These are phyloP conservation scores for Ammodytes dubius DNA, from an alignment of 2,113 vertebrate species.

Conservation along the genomic window DNA sequence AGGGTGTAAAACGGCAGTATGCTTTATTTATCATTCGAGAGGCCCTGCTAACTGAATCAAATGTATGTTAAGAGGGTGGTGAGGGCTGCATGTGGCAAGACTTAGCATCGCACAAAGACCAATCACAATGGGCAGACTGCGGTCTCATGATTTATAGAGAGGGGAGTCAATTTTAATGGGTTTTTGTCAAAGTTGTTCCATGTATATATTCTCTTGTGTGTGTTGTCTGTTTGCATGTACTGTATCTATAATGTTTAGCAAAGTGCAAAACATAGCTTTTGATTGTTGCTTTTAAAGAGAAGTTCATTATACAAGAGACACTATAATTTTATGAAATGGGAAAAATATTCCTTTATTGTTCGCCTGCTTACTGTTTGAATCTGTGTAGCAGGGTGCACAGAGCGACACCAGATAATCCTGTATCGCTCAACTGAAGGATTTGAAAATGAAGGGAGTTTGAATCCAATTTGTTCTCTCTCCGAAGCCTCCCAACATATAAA, in stretches of 20 bases:
- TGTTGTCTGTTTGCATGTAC: too few relatives aligned
- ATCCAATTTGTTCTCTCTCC: slow-evolving; percentile 22
- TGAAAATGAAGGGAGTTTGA: slow-evolving; percentile 30
- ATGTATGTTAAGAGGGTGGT: background rate
- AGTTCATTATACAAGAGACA: background rate
- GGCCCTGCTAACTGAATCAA: slow-evolving; percentile 39
- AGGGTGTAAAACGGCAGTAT: slow-evolving; percentile 40
- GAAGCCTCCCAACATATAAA: slow-evolving; percentile 8
- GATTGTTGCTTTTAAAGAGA: background rate
- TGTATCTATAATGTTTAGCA: slow-evolving; percentile 23
- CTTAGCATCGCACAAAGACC: background rate
- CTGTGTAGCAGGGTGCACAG: background rate
- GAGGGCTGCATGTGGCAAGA: too few relatives aligned
- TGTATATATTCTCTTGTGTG: background rate
- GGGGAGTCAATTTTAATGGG: slow-evolving; percentile 1
- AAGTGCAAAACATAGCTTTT: background rate
- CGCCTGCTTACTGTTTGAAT: slow-evolving; percentile 15
- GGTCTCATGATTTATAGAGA: slow-evolving; percentile 10
- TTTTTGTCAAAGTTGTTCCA: background rate
- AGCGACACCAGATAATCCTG: slow-evolving; percentile 41
- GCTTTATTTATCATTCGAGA: slow-evolving; percentile 65
- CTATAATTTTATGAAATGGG: background rate
- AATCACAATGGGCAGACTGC: background rate
- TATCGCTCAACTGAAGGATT: slow-evolving; percentile 27
- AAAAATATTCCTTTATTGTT: background rate